phyloP scores from a whole-genome alignment of 1,140 invertebrate genomes.

The Leptinotarsa defecta region DNA sequence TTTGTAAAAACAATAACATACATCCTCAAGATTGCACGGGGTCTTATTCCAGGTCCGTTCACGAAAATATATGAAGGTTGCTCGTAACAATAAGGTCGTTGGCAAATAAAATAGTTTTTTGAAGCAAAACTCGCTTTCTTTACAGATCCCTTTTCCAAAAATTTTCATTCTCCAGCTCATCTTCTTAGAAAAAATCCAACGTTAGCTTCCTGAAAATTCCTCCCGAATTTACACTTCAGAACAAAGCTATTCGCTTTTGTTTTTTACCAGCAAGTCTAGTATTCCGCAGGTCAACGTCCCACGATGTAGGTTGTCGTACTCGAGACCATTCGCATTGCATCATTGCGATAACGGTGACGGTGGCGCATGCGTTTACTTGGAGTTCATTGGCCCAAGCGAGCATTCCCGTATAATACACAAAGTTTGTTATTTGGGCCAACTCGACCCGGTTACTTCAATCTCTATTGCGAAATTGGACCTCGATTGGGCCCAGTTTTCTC shows the following conservation, averaged over 20 bases:
- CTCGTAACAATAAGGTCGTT: neutral
- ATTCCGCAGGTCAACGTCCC: constrained; percentile 38
- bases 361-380: constrained; percentile 38
- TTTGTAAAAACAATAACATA: no score
- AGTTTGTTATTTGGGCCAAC: constrained; percentile 44
- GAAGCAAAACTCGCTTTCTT: neutral
- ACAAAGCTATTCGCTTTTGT: constrained; percentile 37
- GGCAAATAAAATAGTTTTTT: neutral
- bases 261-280: constrained; percentile 32
- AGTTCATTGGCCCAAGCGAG: constrained; percentile 33
- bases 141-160: neutral
- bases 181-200: neutral
- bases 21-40: no score
- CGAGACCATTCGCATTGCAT: constrained; percentile 36
- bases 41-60: no score
- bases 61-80: neutral
- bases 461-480: constrained; percentile 20
- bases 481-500: neutral
- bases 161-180: neutral
- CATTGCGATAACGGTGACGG: constrained; percentile 41
- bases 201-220: neutral
- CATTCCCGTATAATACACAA: constrained; percentile 26
- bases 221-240: neutral
- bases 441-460: constrained; percentile 39
- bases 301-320: constrained; percentile 49